A percentile compares a stretch with the other conserved stretches of the same genome.
These are phyloP conservation scores for Aporophyla nigra DNA, from an alignment of 2,888 invertebrate genomes.

Conservation along the genomic window DNA sequence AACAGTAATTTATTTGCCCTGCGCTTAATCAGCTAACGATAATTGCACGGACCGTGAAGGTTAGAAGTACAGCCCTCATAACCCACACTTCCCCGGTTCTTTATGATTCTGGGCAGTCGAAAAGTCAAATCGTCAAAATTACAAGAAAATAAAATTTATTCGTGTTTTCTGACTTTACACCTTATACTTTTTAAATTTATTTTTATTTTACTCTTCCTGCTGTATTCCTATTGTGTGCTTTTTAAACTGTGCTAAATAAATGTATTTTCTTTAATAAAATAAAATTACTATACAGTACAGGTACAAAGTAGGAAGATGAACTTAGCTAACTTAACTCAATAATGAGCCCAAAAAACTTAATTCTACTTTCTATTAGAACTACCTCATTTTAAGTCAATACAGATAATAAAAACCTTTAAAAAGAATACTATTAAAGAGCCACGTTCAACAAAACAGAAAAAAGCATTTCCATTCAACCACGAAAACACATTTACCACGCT, in stretches of 20 bases:
- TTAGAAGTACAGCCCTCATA: not conserved
- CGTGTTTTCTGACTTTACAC: no score
- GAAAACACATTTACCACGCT: constrained; percentile 11
- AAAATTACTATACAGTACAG: no score
- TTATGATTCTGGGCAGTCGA: not conserved
- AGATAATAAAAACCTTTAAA: not conserved
- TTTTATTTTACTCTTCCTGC: no score
- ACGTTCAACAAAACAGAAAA: constrained; percentile 1
- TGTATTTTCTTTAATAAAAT: no score
- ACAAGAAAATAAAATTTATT: no score
- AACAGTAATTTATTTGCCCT: not conserved
- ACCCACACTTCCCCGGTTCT: not conserved
- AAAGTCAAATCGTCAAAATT: no score
- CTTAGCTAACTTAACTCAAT: not conserved
- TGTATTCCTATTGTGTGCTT: no score
- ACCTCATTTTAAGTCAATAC: not conserved
- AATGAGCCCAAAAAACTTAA: not conserved
- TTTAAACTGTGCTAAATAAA: no score
- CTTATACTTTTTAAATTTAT: no score
- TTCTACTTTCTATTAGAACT: no score
- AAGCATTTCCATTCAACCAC: not conserved
- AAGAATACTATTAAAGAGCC: not conserved
- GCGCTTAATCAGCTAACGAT: not conserved
- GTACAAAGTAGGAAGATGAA: no score
- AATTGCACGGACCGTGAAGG: no score